Evolutionary conservation across 64 coral and sea anemone genomes (phyloP), one percentile per base, ranked within the genome.

Genomic region (Montipora foliosa): DNA sequence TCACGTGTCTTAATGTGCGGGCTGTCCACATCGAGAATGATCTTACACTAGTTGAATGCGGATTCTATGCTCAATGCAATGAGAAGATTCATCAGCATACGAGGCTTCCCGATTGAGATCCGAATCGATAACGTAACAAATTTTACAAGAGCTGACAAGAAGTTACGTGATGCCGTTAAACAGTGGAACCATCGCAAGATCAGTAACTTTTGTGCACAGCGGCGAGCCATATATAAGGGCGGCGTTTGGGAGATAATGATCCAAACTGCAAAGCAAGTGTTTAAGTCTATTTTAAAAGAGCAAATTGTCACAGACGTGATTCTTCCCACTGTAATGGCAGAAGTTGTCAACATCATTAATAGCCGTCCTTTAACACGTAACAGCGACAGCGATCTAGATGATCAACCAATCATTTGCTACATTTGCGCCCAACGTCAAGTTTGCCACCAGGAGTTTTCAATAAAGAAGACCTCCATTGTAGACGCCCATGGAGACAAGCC

Each of bases 401-500:
- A 80, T 68, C 53, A 80, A 77, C 76, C 89, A 91, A 91, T 51
- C 89, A 80, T 81, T 80, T 80, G 58, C 64, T 79, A 17, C 76
- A 75, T 77, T 66, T 89, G 47, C 49, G 87, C 9, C 68, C 68
- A 49, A 76, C 53, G 13, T 72, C 87, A 55, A 89, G 71, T 76
- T 74, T 89, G 20, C 70, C 70, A 7, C 9, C 72, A 66, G 87
- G 87, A 14, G 47, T 75, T 7, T 89, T 89, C 55, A 8, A 46
- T 14, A 72, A 89, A 46, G 87, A 21, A 19, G 71, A 74, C 76
- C 67, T 47, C 62, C 24, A 74, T 57, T 48, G 72, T 10, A 89
- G 25, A 53, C 45, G 87, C 14, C 10, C 62, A 16, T 76, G 87
- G 87, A 48, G 66, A 44, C 87, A 89, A 55, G 87, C 77, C 16